Percentiles rank a stretch among this genome's conserved stretches.
Evolutionary conservation across 2,113 vertebrate genomes (phyloP).

Genomic region (Psilopogon haemacephalus): DNA sequence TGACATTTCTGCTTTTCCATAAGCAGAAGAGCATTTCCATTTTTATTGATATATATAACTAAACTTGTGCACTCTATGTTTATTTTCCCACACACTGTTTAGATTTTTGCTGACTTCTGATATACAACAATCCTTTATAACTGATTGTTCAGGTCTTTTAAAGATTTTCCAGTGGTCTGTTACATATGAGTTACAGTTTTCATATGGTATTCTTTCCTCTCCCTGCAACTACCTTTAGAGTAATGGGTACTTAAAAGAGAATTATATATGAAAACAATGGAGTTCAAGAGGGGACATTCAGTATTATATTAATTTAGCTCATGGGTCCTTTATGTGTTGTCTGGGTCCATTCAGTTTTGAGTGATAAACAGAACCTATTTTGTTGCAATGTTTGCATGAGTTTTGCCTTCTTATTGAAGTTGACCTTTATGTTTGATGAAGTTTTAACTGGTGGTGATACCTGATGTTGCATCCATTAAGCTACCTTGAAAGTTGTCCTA

Average conservation of each 20-base stretch:
- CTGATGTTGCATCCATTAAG: neutral
- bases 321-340: conserved; percentile 2
- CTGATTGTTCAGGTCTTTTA: neutral
- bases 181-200: neutral
- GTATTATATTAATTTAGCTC: conserved; percentile 44
- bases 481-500: conserved; percentile 31
- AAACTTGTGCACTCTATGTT: neutral
- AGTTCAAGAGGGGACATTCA: neutral
- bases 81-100: neutral
- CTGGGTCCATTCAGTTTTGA: conserved; percentile 32
- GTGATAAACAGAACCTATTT: conserved; percentile 34
- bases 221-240: conserved; percentile 16
- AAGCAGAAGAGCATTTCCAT: neutral
- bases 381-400: conserved; percentile 20
- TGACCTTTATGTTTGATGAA: conserved; percentile 25
- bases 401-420: conserved; percentile 23
- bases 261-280: neutral
- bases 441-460: conserved; percentile 36
- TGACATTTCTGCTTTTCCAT: neutral
- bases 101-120: neutral
- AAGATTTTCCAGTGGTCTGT: neutral
- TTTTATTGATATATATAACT: neutral
- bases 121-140: neutral
- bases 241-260: conserved; percentile 4
- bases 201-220: neutral